Evolutionary conservation across 2,797 vertebrate genomes (phyloP), one percentile per base, ranked within the genome.

Genomic region (Passerculus sandwichensis): DNA sequence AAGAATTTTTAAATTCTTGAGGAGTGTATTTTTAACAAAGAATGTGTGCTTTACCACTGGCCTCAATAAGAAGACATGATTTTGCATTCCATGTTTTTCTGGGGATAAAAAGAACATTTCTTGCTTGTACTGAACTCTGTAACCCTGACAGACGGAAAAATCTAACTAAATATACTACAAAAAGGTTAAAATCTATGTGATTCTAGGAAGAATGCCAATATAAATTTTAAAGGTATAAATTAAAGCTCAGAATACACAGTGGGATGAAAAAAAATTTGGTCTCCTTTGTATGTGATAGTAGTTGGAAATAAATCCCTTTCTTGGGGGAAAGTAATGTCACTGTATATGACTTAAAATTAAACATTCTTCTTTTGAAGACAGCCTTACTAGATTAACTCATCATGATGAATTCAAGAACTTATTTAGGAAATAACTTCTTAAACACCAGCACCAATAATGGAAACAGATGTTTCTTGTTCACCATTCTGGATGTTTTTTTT

Each of bases 181-280:
- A 67, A 72, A 83, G 27, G 36, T 80, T 86, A 62, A 85, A 86
- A 60, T 51, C 8, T 45, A n/a, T 50, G 42, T 74, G 44, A 87
- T 84, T 91, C 66, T 72, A 85, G 54, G 86, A 94, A 86, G 62
- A 80, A 88, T 45, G 64, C 60, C 70, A 96, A 73, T 22, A 36
- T 50, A 21, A 38, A n/a, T 76, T 69, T 91, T 71, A 50, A 79
- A 89, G 38, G 6, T 60, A 77, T 69, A 86, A 78, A 89, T 80
- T 74, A 70, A 92, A 77, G 42, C 21, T 76, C 8, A 15, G 64
- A 95, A 85, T 60, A 70, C 15, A 62, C n/a, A 74, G 42, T 16
- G 84, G 38, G 38, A 75, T 32, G 8, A 64, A 89, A 90, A 84
- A 89, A 70, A 10, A 57, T 36, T 60, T 85, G 53, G 32, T 71